Evolutionary conservation across 2,113 vertebrate species (phyloP), one percentile per base, ranked within the genome.

Genomic region (Thymallus thymallus): DNA sequence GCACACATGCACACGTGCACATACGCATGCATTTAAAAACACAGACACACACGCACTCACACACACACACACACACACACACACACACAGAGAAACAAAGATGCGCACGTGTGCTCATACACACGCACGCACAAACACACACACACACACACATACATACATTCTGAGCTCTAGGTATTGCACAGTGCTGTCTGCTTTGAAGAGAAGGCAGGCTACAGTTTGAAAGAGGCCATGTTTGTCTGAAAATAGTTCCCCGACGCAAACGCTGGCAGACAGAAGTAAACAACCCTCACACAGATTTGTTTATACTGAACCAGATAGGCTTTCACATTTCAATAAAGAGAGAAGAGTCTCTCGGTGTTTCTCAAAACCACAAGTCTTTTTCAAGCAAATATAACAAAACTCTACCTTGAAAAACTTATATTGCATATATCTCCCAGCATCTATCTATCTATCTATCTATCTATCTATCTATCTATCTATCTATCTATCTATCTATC

Each of bases 61-160:
- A 23, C 26, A 26, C 26, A 1, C 26, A 26, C 26, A 74, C 72
- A 72, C 76, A 78, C 78, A 71, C 73, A 70, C 10, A 23, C 20
- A 68, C 41, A 68, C 35, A 48, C 1, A 26, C 13, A 48, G 41
- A 41, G 9, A 41, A 7, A 41, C 35, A 41, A 41, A 41, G 35
- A 41, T 41, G 35, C 35, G 35, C 35, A 41, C 0, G 7, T 7
- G 1, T 41, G 35, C 35, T 41, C 35, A 29, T 29, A 29, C 29
- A 41, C 35, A 41, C 9, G 26, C 26, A 26, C 26, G 26, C 26
- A 26, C 26, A 26, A 26, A 41, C 35, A 41, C 35, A 41, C 35
- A 41, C 35, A 0, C 7, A 35, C 35, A 2, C 35, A 41, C 6
- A 9, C 35, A 9, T 9, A 3, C 35, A 68, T 4, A 26, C 41